Evolutionary conservation across 2,888 invertebrate species (phyloP).

Genomic region (Pollenia angustigena): DNA sequence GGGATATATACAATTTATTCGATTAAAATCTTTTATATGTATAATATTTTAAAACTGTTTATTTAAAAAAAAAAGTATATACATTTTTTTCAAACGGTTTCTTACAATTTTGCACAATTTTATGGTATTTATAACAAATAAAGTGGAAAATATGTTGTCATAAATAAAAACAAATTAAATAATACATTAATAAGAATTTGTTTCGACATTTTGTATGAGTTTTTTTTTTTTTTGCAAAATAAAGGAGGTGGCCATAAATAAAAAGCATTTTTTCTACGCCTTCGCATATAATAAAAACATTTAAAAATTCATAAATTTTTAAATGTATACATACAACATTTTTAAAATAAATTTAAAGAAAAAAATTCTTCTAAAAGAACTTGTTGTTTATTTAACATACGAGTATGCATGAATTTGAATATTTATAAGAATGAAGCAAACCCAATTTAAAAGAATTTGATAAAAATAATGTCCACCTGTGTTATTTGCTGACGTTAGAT

Average conservation of each 20-base stretch:
- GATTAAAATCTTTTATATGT: too few relatives aligned
- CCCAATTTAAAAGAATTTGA: slow-evolving; percentile 38
- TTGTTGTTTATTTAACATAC: slow-evolving; percentile 24
- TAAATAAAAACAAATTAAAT: slow-evolving; percentile 39
- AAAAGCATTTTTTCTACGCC: slow-evolving; percentile 39
- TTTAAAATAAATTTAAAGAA: slow-evolving; percentile 40
- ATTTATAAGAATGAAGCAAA: neutral
- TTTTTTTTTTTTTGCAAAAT: neutral
- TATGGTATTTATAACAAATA: slow-evolving; percentile 28
- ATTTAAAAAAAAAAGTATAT: too few relatives aligned
- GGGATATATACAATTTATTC: too few relatives aligned
- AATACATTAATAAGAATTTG: neutral
- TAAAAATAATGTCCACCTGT: slow-evolving; percentile 68
- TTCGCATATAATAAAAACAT: slow-evolving; percentile 53
- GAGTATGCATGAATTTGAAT: slow-evolving; percentile 3
- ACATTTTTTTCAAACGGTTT: too few relatives aligned
- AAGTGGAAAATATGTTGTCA: slow-evolving; percentile 29
- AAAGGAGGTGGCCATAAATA: slow-evolving; percentile 22
- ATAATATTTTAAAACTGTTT: too few relatives aligned
- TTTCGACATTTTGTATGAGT: slow-evolving; percentile 32
- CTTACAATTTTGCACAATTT: neutral
- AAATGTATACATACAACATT: slow-evolving; percentile 49
- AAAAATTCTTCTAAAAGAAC: slow-evolving; percentile 8
- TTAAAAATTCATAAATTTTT: slow-evolving; percentile 68
- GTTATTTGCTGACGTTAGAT: slow-evolving; percentile 67